phyloP scores from a whole-genome alignment of 2,113 vertebrate species.

The Chaetura pelagica region DNA sequence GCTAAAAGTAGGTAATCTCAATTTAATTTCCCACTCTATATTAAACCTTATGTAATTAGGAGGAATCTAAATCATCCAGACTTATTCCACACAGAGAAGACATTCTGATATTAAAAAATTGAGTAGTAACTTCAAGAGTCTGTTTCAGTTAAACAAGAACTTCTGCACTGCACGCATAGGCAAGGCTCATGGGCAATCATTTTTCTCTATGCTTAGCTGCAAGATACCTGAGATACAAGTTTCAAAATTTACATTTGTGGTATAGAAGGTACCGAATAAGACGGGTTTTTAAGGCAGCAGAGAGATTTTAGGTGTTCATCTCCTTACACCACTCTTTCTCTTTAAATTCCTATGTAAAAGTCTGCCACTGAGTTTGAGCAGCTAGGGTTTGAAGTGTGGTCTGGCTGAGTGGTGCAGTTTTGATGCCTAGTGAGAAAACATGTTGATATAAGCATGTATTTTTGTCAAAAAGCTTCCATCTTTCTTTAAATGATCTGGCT shows the following conservation, averaged over 20 bases:
- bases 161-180: not conserved
- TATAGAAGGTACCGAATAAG: not conserved
- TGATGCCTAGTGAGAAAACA: not conserved
- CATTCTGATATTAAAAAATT: not conserved
- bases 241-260: not conserved
- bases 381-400: not conserved
- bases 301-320: not conserved
- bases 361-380: not conserved
- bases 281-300: not conserved
- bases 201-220: not conserved
- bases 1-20: not conserved
- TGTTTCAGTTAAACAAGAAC: fast-evolving
- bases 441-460: not conserved
- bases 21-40: not conserved
- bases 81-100: not conserved
- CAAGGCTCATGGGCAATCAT: not conserved
- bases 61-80: not conserved
- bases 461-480: not conserved
- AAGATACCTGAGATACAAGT: not conserved
- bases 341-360: not conserved
- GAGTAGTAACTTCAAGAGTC: not conserved
- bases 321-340: not conserved
- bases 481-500: not conserved
- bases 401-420: not conserved
- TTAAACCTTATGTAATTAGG: not conserved